Evolutionary conservation across 2,888 invertebrate species (phyloP), one percentile per base, ranked within the genome.

Genomic region (Pelosia muscerda): DNA sequence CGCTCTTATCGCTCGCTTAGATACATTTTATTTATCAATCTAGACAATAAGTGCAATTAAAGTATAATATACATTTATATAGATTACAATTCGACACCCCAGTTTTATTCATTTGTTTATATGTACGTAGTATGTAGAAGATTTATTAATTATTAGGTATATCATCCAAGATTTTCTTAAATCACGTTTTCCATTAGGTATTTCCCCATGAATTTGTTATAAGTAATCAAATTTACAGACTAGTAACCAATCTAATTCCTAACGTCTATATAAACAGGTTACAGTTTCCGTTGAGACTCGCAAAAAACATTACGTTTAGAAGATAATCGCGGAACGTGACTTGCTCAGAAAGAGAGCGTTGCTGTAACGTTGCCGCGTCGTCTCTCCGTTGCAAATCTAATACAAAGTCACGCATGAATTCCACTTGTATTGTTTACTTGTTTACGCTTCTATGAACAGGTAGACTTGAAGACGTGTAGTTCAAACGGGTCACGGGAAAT

Each of bases 261-360:
- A 63, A 63, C 54, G 63, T 62, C 58, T 66, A 60, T 60, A 34
- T 6, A 76, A 82, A 75, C 75, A 72, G 69, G 72, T 75, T 74
- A 54, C 49, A 13, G 61, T 75, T 69, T 77, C 76, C 73, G 76
- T 68, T 70, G 55, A 56, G 26, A 68, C 62, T 64, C n/a, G 67
- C 63, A 72, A 72, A 79, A 78, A 72, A 77, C 72, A 73, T 78
- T 74, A 73, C 64, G 22, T 69, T 57, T 59, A 10, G 69, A 66
- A 81, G 78, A 80, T 80, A 80, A 76, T 65, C 63, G 65, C 66
- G 22, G 42, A 79, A 84, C 86, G 84, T 87, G 86, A 85, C 84
- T 77, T 22, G 68, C 25, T 66, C 81, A 63, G 62, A 75, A 78
- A 79, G 72, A 31, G 31, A 79, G 74, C 76, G n/a, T 58, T 61